These are phyloP conservation scores for Drosophila mulleri DNA, from an alignment of 2,888 invertebrate species.

Conservation along the genomic window DNA sequence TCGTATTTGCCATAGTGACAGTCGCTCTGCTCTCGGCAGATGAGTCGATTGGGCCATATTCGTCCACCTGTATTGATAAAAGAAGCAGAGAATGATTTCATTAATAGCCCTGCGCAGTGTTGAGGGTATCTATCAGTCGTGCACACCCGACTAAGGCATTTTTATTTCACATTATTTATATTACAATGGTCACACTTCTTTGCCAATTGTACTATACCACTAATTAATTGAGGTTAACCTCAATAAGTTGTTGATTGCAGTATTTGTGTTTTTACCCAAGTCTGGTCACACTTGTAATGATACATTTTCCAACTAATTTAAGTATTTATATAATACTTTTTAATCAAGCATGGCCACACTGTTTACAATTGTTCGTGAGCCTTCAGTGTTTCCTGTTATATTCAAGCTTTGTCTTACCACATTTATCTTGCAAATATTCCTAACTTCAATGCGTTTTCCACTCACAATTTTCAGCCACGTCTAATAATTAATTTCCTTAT, in stretches of 20 bases:
- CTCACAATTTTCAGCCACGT: neutral
- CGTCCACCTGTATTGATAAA: too few species aligned
- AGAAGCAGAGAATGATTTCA: too few species aligned
- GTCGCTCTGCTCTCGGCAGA: neutral
- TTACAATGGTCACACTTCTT: too few species aligned
- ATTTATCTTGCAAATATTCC: neutral
- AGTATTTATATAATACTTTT: neutral
- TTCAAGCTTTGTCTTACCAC: neutral
- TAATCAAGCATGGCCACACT: neutral
- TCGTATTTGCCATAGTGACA: too few species aligned
- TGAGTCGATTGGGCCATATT: too few species aligned
- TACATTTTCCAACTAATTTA: neutral
- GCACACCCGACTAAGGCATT: too few species aligned
- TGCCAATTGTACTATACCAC: too few species aligned
- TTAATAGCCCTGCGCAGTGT: too few species aligned
- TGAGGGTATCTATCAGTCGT: too few species aligned
- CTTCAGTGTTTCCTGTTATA: neutral
- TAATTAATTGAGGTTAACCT: too few species aligned
- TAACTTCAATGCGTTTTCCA: neutral
- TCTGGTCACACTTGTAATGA: neutral
- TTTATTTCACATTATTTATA: too few species aligned
- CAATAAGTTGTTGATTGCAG: neutral
- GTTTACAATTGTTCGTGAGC: neutral
- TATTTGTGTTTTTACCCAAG: neutral
- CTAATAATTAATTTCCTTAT: constrained; percentile 6